Conservation (phyloP, 2,797 vertebrate genomes). For the Loriculus beryllinus region DNA sequence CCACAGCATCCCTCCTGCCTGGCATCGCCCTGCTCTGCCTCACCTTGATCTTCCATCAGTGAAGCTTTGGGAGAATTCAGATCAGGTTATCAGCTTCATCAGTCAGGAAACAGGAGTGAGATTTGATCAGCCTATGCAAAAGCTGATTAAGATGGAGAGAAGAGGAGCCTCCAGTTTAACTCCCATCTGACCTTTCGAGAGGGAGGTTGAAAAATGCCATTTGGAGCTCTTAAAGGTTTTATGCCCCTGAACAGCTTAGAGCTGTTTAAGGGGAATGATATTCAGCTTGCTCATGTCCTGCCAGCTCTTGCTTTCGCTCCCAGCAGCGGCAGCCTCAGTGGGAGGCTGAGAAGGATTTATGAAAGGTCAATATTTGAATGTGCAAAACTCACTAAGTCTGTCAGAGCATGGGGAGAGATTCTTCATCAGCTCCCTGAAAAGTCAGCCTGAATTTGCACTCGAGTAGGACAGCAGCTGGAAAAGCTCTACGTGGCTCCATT, state of each 20-base stretch:
- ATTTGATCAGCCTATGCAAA: neutral
- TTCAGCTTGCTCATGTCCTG: slow-evolving; percentile 59
- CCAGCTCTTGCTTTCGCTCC: slow-evolving; percentile 34
- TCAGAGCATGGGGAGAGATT: neutral
- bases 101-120: neutral
- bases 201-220: slow-evolving; percentile 53
- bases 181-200: slow-evolving; percentile 58
- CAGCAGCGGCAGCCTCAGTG: neutral
- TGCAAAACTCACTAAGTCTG: slow-evolving; percentile 48
- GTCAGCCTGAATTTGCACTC: neutral
- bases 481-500: fast-evolving
- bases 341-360: slow-evolving; percentile 49
- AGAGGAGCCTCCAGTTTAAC: slow-evolving; percentile 54
- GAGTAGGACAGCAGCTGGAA: neutral
- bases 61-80: neutral
- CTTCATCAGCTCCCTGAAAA: neutral
- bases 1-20: neutral
- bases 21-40: neutral
- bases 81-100: slow-evolving; percentile 33
- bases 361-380: slow-evolving; percentile 67
- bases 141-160: slow-evolving; percentile 60
- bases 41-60: neutral
- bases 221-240: slow-evolving; percentile 62
- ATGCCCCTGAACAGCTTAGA: slow-evolving; percentile 40
- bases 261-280: slow-evolving; percentile 53